Evolutionary conservation across 2,113 vertebrate species (phyloP).

Genomic region (Calyptommatus sinebrachiatus): DNA sequence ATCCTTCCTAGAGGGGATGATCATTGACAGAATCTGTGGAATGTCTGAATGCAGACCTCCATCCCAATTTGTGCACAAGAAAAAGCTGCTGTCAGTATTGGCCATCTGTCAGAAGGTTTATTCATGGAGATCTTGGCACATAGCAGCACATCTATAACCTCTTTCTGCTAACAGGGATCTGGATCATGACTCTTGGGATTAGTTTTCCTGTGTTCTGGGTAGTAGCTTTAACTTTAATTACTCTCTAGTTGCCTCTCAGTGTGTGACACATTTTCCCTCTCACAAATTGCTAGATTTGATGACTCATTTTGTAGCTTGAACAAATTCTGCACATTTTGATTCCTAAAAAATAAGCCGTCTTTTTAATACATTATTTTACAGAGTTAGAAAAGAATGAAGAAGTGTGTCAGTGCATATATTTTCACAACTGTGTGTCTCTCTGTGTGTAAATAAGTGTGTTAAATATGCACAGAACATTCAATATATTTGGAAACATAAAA

Average conservation of each 20-base stretch:
- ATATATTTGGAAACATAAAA: too few relatives aligned
- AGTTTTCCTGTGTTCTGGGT: neutral
- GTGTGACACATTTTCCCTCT: neutral
- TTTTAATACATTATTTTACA: neutral
- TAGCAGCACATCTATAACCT: neutral
- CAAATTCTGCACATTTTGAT: neutral
- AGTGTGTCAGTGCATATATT: too few relatives aligned
- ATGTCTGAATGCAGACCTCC: neutral
- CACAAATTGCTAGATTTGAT: neutral
- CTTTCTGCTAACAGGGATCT: neutral
- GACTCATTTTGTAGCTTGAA: neutral
- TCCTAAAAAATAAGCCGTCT: neutral
- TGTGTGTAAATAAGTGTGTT: too few relatives aligned
- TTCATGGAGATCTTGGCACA: neutral
- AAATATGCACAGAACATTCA: too few relatives aligned
- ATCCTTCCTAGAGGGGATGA: too few relatives aligned
- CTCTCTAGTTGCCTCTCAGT: neutral
- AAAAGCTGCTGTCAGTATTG: neutral
- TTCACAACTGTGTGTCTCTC: too few relatives aligned
- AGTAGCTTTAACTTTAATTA: neutral
- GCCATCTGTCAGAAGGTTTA: neutral
- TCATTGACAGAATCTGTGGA: neutral
- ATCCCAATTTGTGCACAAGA: neutral
- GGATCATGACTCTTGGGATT: neutral
- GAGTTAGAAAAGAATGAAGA: too few relatives aligned